Conservation (phyloP, 2,888 invertebrate species). For the Hipparchia sbordonii region DNA sequence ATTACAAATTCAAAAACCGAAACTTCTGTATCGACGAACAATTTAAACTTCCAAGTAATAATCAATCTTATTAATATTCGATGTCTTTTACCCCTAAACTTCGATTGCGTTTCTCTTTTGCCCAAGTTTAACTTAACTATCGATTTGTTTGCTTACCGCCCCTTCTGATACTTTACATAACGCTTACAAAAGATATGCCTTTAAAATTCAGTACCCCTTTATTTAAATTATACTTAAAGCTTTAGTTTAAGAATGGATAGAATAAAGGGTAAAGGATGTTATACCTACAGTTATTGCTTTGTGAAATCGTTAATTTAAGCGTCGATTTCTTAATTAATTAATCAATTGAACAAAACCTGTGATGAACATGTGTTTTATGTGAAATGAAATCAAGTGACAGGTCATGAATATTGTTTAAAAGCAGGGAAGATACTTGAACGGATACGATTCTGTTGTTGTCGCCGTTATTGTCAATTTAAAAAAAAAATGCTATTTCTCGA, state of each 20-base stretch:
- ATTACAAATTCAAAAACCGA: not conserved
- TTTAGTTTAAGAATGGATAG: not conserved
- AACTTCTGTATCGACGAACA: not conserved
- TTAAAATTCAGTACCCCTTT: not conserved
- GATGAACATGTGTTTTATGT: too few relatives aligned
- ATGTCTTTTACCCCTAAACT: not conserved
- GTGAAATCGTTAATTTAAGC: too few relatives aligned
- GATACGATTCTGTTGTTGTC: too few relatives aligned
- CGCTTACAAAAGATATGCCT: slow-evolving; percentile 13
- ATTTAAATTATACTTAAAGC: not conserved
- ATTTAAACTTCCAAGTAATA: not conserved
- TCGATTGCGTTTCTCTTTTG: not conserved
- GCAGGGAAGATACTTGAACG: too few relatives aligned
- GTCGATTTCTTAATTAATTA: too few relatives aligned
- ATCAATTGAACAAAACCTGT: too few relatives aligned
- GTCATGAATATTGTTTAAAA: too few relatives aligned
- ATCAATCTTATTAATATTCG: not conserved
- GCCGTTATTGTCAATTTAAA: too few relatives aligned
- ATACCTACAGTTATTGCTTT: too few relatives aligned
- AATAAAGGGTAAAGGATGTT: not conserved
- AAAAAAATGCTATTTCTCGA: too few relatives aligned
- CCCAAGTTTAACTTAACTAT: not conserved
- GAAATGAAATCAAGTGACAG: too few relatives aligned
- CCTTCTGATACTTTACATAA: slow-evolving; percentile 1
- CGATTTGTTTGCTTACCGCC: slow-evolving; percentile 8